Evolutionary conservation across 2,797 vertebrate species (phyloP).

Genomic region (Gila robusta): DNA sequence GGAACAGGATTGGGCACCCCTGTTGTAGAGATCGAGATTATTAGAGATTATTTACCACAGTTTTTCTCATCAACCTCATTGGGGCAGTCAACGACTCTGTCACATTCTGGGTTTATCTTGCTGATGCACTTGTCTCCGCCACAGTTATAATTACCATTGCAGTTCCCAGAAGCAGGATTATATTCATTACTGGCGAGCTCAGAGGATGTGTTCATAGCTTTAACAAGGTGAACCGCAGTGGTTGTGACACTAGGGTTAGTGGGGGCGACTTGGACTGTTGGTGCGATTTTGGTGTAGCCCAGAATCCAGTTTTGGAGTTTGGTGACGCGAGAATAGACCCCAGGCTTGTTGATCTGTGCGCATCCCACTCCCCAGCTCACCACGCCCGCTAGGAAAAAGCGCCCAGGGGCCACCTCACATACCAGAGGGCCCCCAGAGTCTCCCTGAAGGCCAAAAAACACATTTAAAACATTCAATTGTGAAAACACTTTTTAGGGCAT

Average conservation of each 20-base stretch:
- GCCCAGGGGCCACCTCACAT: slow-evolving; percentile 87
- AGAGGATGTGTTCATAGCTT: slow-evolving; percentile 20
- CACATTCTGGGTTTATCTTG: slow-evolving; percentile 90
- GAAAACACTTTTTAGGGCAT: neutral
- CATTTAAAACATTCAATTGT: neutral
- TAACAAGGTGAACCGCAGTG: slow-evolving; percentile 19
- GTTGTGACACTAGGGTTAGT: slow-evolving; percentile 19
- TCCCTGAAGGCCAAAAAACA: slow-evolving; percentile 78
- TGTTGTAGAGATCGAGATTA: neutral
- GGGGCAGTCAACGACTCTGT: slow-evolving; percentile 84
- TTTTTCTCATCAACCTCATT: slow-evolving; percentile 83
- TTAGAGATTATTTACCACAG: slow-evolving; percentile 78
- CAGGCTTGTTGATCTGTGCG: slow-evolving; percentile 87
- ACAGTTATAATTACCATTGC: slow-evolving; percentile 85
- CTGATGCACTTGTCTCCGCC: slow-evolving; percentile 82
- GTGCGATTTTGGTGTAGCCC: slow-evolving; percentile 63
- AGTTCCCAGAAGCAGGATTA: slow-evolving; percentile 66
- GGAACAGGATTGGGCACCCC: neutral
- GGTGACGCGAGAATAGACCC: slow-evolving; percentile 89
- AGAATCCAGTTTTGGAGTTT: slow-evolving; percentile 90
- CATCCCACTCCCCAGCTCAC: slow-evolving; percentile 97
- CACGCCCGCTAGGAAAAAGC: slow-evolving; percentile 92
- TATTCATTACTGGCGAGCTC: slow-evolving; percentile 75
- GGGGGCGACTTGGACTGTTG: slow-evolving; percentile 11
- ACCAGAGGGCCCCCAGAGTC: slow-evolving; percentile 96